phyloP scores from a whole-genome alignment of 2,888 invertebrate species.

The Eupithecia tripunctaria region DNA sequence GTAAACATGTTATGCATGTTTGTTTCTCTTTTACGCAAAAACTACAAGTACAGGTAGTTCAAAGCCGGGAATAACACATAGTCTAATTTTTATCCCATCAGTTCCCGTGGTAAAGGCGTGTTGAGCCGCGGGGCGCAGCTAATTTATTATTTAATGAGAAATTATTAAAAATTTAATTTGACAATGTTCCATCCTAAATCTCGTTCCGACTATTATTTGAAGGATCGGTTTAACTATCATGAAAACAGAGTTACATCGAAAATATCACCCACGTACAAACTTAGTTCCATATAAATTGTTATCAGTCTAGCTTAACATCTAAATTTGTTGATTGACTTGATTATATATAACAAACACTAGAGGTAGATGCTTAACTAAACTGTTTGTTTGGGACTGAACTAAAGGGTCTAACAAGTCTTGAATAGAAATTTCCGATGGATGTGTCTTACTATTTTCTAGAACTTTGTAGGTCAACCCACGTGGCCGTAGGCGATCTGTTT shows the following conservation, averaged over 20 bases:
- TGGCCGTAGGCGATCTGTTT: background rate
- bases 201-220: background rate
- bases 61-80: no score
- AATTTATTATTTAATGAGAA: no score
- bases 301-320: background rate
- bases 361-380: background rate
- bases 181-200: background rate
- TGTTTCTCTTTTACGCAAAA: no score
- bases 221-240: no score
- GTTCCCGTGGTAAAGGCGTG: no score
- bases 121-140: no score
- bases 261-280: background rate
- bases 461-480: background rate
- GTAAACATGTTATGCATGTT: no score
- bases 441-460: background rate
- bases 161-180: background rate
- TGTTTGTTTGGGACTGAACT: background rate
- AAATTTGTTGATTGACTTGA: no score
- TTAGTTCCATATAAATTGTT: background rate
- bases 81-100: no score
- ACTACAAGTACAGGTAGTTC: no score
- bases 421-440: background rate
- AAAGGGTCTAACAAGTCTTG: background rate
- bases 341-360: no score
- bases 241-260: background rate